phyloP scores from a whole-genome alignment of 2,797 vertebrate species.

The Danio jaintianensis region DNA sequence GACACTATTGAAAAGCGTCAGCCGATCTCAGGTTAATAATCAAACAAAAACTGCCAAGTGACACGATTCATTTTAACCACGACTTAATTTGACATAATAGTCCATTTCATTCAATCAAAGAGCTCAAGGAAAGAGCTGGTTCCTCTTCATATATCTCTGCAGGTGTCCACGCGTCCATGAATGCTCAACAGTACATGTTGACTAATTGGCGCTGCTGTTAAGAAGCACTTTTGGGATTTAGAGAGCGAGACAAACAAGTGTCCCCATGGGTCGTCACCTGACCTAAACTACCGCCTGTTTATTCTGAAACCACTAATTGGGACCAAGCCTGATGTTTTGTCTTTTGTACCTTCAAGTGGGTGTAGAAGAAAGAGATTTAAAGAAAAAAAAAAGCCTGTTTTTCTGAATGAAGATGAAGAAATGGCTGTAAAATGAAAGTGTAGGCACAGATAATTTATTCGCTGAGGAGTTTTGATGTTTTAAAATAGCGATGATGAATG shows the following conservation, averaged over 20 bases:
- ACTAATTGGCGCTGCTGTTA: conserved; percentile 65
- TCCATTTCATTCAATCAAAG: background rate
- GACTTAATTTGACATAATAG: background rate
- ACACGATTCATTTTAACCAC: background rate
- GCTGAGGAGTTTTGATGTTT: conserved; percentile 23
- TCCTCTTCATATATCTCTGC: conserved; percentile 45
- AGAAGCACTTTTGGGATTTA: conserved; percentile 62
- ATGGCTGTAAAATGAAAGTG: background rate
- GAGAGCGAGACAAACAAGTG: conserved; percentile 69
- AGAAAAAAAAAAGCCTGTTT: background rate
- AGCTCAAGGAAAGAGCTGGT: background rate
- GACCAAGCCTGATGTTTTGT: conserved; percentile 32
- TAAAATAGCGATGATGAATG: conserved; percentile 12
- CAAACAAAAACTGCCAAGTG: background rate
- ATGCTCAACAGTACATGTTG: conserved; percentile 40
- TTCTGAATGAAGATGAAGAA: conserved; percentile 2
- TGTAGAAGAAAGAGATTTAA: conserved; percentile 5
- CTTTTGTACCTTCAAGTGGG: background rate
- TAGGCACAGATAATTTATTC: background rate
- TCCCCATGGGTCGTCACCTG: conserved; percentile 66
- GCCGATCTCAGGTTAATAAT: background rate
- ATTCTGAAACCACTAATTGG: conserved; percentile 65
- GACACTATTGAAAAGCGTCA: no score
- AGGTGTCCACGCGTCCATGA: conserved; percentile 48
- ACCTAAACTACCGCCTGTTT: conserved; percentile 67